Conservation (phyloP, 1,140 invertebrate species). For the Eubasilissa regina region DNA sequence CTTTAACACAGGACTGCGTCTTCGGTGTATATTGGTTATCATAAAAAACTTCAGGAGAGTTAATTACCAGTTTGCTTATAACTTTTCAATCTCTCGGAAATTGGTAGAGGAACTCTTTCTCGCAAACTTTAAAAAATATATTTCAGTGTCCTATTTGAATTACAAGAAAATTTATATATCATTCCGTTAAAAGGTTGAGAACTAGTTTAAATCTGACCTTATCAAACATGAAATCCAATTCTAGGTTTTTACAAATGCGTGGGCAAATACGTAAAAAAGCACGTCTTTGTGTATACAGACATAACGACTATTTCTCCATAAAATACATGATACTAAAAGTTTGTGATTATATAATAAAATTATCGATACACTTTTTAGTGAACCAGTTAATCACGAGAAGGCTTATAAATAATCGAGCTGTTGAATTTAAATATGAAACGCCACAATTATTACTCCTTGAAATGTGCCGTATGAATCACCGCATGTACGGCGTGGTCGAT, state of each 20-base stretch:
- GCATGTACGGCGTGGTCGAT: no score
- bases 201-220: neutral
- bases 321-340: neutral
- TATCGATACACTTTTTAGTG: constrained; percentile 11
- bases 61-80: no score
- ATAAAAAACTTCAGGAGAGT: no score
- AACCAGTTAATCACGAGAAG: neutral
- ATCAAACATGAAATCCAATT: constrained; percentile 3
- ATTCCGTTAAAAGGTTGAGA: no score
- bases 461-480: no score
- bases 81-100: no score
- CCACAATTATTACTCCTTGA: neutral
- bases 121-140: no score
- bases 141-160: no score
- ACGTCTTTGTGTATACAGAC: neutral
- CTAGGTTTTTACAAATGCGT: neutral
- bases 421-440: neutral
- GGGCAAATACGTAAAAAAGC: neutral
- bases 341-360: neutral
- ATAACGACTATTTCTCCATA: neutral
- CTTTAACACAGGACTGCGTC: no score
- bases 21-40: no score
- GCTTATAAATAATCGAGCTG: neutral
- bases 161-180: no score
- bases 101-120: no score